phyloP scores from a whole-genome alignment of 1,140 invertebrate genomes.

The Copidosoma floridanum region DNA sequence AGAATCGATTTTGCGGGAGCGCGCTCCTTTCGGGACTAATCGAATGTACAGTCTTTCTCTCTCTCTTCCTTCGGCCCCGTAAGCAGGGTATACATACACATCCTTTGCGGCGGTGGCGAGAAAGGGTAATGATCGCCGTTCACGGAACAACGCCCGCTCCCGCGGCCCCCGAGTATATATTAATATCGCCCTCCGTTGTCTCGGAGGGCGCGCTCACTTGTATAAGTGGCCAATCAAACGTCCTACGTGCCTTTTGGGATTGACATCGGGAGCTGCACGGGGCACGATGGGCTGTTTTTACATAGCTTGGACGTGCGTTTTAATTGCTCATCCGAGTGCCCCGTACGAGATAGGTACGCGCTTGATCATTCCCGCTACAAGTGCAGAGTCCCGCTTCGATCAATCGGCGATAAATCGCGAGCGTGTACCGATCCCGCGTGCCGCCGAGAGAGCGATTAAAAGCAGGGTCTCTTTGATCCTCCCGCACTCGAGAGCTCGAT shows the following conservation, averaged over 20 bases:
- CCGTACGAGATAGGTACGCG: too few relatives aligned
- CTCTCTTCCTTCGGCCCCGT: too few relatives aligned
- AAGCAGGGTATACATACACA: too few relatives aligned
- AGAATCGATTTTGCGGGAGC: slow-evolving; percentile 15
- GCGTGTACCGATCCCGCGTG: not conserved
- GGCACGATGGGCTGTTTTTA: too few relatives aligned
- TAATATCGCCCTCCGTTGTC: slow-evolving; percentile 27
- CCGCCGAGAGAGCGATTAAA: not conserved
- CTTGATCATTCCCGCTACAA: too few relatives aligned
- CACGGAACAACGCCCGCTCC: slow-evolving; percentile 16
- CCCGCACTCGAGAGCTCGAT: too few relatives aligned
- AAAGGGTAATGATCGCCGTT: slow-evolving; percentile 20
- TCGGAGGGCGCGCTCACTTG: slow-evolving; percentile 8
- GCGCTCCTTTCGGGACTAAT: too few relatives aligned
- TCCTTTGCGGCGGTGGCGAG: not conserved
- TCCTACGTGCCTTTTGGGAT: not conserved
- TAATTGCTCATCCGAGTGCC: too few relatives aligned
- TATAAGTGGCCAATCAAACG: slow-evolving; percentile 27
- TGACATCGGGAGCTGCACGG: too few relatives aligned
- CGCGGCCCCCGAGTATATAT: too few relatives aligned
- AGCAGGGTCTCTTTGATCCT: slow-evolving; percentile 2
- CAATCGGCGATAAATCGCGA: slow-evolving; percentile 5
- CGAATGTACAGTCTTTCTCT: slow-evolving; percentile 23
- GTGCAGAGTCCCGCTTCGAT: too few relatives aligned
- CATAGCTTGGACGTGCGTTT: too few relatives aligned